These are phyloP conservation scores for Zonitis immaculata DNA, from an alignment of 2,888 invertebrate genomes.

Conservation along the genomic window DNA sequence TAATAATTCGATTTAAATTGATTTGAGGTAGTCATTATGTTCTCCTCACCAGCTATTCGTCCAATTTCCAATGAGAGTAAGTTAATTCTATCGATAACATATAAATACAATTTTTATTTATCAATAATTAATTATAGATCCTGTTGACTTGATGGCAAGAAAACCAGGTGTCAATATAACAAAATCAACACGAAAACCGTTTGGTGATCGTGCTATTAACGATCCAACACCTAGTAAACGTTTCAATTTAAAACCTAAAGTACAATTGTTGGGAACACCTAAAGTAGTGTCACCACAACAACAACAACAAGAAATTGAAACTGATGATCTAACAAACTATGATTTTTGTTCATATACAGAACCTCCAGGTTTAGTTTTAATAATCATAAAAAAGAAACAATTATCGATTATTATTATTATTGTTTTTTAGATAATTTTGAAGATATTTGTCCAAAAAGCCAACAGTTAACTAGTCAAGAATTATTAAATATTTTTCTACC, in stretches of 20 bases:
- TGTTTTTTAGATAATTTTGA: slow-evolving; percentile 18
- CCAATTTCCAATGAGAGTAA: slow-evolving; percentile 13
- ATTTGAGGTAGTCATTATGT: slow-evolving; percentile 4
- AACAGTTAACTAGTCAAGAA: slow-evolving; percentile 2
- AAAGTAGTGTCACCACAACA: slow-evolving; percentile 6
- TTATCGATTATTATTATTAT: no score
- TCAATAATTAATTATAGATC: slow-evolving; percentile 19
- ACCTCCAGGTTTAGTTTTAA: slow-evolving; percentile 22
- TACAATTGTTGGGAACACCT: slow-evolving; percentile 10
- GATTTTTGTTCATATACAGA: slow-evolving; percentile 28
- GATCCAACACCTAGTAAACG: slow-evolving; percentile 21
- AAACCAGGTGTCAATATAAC: slow-evolving; percentile 23
- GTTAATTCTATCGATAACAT: not conserved
- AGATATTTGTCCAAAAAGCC: slow-evolving; percentile 13
- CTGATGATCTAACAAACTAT: slow-evolving; percentile 21
- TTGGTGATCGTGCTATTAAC: slow-evolving; percentile 32
- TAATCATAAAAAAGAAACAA: no score
- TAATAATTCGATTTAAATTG: no score
- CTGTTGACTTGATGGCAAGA: slow-evolving; percentile 21
- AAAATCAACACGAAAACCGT: slow-evolving; percentile 27
- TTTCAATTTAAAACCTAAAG: slow-evolving; percentile 15
- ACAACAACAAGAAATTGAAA: no score
- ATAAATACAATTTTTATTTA: not conserved
- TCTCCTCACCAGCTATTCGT: slow-evolving; percentile 13
- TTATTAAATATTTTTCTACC: slow-evolving; percentile 5